Evolutionary conservation across 2,797 vertebrate genomes (phyloP).

Genomic region (Pelochelys cantorii): DNA sequence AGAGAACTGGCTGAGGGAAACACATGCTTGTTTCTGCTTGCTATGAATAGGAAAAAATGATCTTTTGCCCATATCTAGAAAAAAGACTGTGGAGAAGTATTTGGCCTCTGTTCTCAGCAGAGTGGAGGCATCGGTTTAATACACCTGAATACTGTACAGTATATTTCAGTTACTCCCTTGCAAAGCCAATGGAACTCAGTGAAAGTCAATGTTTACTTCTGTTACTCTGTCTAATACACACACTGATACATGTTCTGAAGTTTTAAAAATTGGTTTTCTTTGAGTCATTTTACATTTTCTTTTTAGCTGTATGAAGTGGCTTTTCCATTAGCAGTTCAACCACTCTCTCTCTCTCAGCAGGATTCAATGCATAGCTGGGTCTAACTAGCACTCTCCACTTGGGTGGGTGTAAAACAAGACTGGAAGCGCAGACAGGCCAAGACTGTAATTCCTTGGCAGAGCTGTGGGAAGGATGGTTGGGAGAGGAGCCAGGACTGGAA

Average conservation of each 20-base stretch:
- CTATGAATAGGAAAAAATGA: neutral
- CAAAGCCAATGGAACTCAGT: constrained; percentile 5
- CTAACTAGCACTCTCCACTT: neutral
- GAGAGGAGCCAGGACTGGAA: neutral
- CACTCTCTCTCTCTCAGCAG: neutral
- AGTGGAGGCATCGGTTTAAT: constrained; percentile 42
- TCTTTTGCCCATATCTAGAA: constrained; percentile 35
- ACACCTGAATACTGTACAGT: neutral
- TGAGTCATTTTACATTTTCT: constrained; percentile 67
- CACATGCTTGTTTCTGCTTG: neutral
- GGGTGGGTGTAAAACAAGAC: neutral
- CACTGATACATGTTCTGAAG: constrained; percentile 71
- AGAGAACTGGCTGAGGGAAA: neutral
- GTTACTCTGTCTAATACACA: neutral
- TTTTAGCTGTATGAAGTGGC: constrained; percentile 69
- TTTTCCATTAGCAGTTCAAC: constrained; percentile 63
- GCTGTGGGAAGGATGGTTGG: neutral
- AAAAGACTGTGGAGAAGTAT: neutral
- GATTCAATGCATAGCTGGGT: neutral
- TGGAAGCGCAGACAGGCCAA: neutral
- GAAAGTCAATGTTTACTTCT: constrained; percentile 56
- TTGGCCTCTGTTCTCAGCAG: constrained; percentile 8
- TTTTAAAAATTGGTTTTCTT: constrained; percentile 67
- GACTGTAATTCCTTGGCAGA: neutral
- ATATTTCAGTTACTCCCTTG: accelerated